A percentile compares a stretch with the other conserved stretches of the same genome.
phyloP scores from a whole-genome alignment of 1,140 invertebrate genomes.

The Helicoverpa zea region DNA sequence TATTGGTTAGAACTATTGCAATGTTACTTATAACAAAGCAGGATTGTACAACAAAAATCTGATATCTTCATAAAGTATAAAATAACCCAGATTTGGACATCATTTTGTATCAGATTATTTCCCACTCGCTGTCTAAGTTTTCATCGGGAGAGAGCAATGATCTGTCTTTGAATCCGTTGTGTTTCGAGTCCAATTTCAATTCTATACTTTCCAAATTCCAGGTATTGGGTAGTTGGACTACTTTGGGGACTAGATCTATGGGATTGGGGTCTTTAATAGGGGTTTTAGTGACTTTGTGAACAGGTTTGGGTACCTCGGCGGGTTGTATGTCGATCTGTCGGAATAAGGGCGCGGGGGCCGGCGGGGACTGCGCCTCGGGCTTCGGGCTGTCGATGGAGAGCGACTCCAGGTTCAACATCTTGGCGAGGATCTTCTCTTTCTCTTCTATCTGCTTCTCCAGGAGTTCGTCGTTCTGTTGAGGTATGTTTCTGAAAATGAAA shows the following conservation, averaged over 20 bases:
- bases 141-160: slow-evolving; percentile 72
- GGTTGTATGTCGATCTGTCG: slow-evolving; percentile 48
- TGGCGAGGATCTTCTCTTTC: slow-evolving; percentile 84
- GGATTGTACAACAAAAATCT: slow-evolving; percentile 33
- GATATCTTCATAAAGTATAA: slow-evolving; percentile 2
- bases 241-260: slow-evolving; percentile 76
- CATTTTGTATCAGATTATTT: slow-evolving; percentile 70
- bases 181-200: slow-evolving; percentile 71
- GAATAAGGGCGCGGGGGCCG: neutral
- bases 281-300: slow-evolving; percentile 49
- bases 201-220: slow-evolving; percentile 82
- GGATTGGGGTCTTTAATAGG: slow-evolving; percentile 59
- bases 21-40: neutral
- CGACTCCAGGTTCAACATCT: slow-evolving; percentile 83
- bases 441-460: slow-evolving; percentile 83
- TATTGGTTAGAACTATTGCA: neutral
- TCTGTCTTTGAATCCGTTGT: slow-evolving; percentile 66
- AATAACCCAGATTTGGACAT: slow-evolving; percentile 14
- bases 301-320: slow-evolving; percentile 24
- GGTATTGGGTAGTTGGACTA: slow-evolving; percentile 78
- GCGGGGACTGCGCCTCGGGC: neutral
- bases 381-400: slow-evolving; percentile 70
- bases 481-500: slow-evolving; percentile 59
- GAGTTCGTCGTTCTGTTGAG: slow-evolving; percentile 73
- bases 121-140: slow-evolving; percentile 79